A percentile compares a stretch with the other conserved stretches of the same genome.
These are phyloP conservation scores for Drosophila pseudotakahashii DNA, from an alignment of 2,888 invertebrate genomes.

Conservation along the genomic window DNA sequence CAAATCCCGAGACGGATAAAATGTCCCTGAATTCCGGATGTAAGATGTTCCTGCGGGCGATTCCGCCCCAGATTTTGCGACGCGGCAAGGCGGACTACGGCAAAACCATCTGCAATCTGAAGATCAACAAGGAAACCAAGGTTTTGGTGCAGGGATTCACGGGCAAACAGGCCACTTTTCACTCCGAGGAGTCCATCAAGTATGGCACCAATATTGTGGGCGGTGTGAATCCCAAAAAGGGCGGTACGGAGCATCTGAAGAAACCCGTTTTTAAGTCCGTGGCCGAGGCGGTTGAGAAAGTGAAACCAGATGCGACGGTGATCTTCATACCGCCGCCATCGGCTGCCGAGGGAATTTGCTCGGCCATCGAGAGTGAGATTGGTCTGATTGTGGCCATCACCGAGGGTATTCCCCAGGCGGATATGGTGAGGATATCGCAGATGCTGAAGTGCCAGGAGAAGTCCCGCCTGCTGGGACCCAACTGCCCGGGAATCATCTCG, in stretches of 20 bases:
- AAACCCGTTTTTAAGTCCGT: slow-evolving; percentile 86
- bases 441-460: slow-evolving; percentile 93
- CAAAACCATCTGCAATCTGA: slow-evolving; percentile 88
- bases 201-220: slow-evolving; percentile 98
- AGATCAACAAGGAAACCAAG: slow-evolving; percentile 92
- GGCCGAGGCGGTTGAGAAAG: slow-evolving; percentile 91
- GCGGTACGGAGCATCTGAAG: slow-evolving; percentile 91
- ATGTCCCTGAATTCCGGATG: neutral
- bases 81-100: slow-evolving; percentile 56
- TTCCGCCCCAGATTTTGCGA: neutral
- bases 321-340: slow-evolving; percentile 98
- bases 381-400: slow-evolving; percentile 98
- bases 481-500: slow-evolving; percentile 99
- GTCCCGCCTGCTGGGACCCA: slow-evolving; percentile 97
- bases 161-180: slow-evolving; percentile 97
- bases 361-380: slow-evolving; percentile 97
- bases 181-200: slow-evolving; percentile 96
- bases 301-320: slow-evolving; percentile 94
- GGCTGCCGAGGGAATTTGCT: slow-evolving; percentile 94
- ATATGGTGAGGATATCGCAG: slow-evolving; percentile 99
- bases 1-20: neutral
- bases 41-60: neutral
- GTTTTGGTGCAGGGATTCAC: slow-evolving; percentile 99
- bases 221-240: slow-evolving; percentile 91
- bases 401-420: slow-evolving; percentile 98